Evolutionary conservation across 1,140 invertebrate species (phyloP), one percentile per base, ranked within the genome.

Genomic region (Mactra quadrangularis): DNA sequence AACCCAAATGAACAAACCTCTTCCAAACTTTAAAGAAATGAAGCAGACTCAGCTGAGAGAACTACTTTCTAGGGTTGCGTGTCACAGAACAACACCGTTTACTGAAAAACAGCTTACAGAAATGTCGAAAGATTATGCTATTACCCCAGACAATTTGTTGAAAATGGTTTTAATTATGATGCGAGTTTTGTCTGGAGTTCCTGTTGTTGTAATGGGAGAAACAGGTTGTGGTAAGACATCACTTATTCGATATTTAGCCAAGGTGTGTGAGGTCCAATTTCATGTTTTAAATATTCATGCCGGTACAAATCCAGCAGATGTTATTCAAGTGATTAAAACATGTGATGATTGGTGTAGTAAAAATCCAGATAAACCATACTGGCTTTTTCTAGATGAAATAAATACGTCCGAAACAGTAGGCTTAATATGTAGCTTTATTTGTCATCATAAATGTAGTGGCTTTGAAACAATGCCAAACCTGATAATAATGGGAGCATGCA

Each of bases 221-320:
- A 91, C 90, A 52, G 90, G 90, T 17, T 91, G 90, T 84, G 90
- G 90, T 33, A 91, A 91, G 79, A 90, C 89, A 13, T 85, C 84
- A 22, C 72, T 90, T 27, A 79, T 90, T 52, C 59, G 85, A 19
- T 90, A 90, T 85, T 59, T 90, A 72, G 71, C 76, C 0, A 35
- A n/a, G 2, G 78, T 81, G 9, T 77, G 84, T 66, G 81, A 83
- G 53, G 55, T 76, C 0, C 22, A n/a, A 3, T 77, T 85, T 45
- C 17, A 77, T 33, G 62, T 81, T 41, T 19, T 84, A 13, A 79
- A 81, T 64, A 84, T 87, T 3, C 85, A 87, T 79, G 85, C 85
- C 25, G 85, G 85, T n/a, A n/a, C n/a, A n/a, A n/a, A n/a, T n/a
- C n/a, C n/a, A n/a, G n/a, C n/a, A n/a, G n/a, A n/a, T n/a, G n/a